Conservation (phyloP, 1,140 invertebrate species). For the Anagrus nilaparvatae region DNA sequence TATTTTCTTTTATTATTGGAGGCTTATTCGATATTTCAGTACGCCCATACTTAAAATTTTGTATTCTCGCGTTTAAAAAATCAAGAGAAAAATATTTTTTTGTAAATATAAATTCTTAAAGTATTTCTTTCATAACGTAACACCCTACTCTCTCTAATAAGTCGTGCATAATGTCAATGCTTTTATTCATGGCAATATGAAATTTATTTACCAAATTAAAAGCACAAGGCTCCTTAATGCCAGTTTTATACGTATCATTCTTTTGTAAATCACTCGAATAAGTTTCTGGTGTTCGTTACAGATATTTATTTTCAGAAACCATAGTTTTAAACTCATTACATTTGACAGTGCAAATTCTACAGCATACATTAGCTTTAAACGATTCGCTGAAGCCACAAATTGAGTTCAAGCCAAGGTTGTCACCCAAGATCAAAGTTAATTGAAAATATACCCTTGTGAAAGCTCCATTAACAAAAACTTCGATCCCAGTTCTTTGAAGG, state of each 20-base stretch:
- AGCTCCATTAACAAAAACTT: conserved; percentile 10
- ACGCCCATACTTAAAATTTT: too few relatives aligned
- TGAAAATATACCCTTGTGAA: conserved; percentile 15
- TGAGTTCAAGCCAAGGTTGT: conserved; percentile 16
- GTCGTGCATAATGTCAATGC: conserved; percentile 19
- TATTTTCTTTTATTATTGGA: conserved; percentile 4
- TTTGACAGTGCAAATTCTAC: conserved; percentile 15
- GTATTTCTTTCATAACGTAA: too few relatives aligned
- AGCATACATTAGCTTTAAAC: conserved; percentile 14
- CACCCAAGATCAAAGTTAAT: too few relatives aligned
- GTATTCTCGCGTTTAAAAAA: too few relatives aligned
- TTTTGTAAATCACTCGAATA: conserved; percentile 15
- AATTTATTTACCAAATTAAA: conserved; percentile 31
- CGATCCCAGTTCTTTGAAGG: conserved; percentile 8
- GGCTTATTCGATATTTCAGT: conserved; percentile 14
- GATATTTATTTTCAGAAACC: conserved; percentile 3
- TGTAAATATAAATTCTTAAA: too few relatives aligned
- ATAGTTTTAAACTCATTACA: conserved; percentile 11
- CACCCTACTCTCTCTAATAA: too few relatives aligned
- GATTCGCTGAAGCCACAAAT: conserved; percentile 16
- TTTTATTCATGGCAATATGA: conserved; percentile 31
- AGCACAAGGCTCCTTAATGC: conserved; percentile 30
- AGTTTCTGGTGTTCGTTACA: conserved; percentile 13
- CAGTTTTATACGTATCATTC: conserved; percentile 11
- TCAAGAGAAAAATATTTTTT: too few relatives aligned